Percentiles rank a stretch among this genome's conserved stretches.
Conservation (phyloP, 1,140 invertebrate species). For the Heliothis virescens region DNA sequence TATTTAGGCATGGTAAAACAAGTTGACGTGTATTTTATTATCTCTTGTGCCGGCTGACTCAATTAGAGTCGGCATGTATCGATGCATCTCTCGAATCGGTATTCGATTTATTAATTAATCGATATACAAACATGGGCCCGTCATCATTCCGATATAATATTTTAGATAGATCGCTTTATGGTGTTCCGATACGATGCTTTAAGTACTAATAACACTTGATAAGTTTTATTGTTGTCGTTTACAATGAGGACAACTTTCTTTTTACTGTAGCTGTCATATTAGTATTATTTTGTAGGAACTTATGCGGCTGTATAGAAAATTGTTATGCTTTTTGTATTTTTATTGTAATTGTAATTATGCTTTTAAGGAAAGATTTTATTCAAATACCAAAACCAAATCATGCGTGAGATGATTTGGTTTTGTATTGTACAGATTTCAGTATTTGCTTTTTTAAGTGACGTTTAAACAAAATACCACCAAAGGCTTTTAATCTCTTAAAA, state of each 20-base stretch:
- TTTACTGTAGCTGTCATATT: not conserved
- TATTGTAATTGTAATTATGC: not conserved
- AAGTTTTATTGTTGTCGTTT: constrained; percentile 19
- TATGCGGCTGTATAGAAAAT: not conserved
- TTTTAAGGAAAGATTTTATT: no score
- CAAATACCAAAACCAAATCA: no score
- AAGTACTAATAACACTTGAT: constrained; percentile 40
- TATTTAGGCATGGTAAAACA: constrained; percentile 9
- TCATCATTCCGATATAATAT: constrained; percentile 76
- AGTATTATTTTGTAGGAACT: not conserved
- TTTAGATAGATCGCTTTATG: constrained; percentile 69
- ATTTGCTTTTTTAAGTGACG: not conserved
- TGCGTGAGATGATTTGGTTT: no score
- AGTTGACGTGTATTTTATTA: constrained; percentile 65
- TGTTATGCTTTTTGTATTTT: not conserved
- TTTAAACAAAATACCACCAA: not conserved
- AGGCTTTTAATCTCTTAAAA: not conserved
- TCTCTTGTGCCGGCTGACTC: constrained; percentile 82
- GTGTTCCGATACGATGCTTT: constrained; percentile 38
- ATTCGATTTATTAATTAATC: constrained; percentile 85
- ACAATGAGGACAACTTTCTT: constrained; percentile 38
- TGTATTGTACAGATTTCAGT: no score
- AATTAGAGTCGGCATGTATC: constrained; percentile 83
- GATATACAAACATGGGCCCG: constrained; percentile 84
- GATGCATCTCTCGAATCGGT: constrained; percentile 78